phyloP scores from a whole-genome alignment of 1,140 invertebrate species.

The Ridgeia piscesae region DNA sequence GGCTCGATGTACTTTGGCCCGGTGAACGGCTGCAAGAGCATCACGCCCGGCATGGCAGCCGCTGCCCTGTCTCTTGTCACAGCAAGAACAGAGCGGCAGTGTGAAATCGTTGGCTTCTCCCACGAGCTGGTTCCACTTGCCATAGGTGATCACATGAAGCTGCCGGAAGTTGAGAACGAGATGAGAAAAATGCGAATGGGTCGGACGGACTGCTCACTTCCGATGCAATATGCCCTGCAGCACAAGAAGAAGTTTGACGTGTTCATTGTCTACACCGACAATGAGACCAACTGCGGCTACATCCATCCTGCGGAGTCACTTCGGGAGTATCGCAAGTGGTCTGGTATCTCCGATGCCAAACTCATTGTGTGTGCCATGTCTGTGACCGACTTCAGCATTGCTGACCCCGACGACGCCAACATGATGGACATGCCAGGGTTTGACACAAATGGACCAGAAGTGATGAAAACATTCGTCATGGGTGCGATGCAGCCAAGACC shows the following conservation, averaged over 20 bases:
- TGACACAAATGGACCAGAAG: conserved; percentile 63
- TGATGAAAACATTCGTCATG: conserved; percentile 55
- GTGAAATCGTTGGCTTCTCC: conserved; percentile 45
- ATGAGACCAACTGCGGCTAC: conserved; percentile 42
- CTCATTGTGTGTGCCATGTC: conserved; percentile 64
- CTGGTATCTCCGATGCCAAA: conserved; percentile 43
- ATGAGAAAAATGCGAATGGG: neutral
- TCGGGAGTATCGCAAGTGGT: conserved; percentile 38
- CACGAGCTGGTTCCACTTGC: conserved; percentile 6
- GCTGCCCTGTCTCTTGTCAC: conserved; percentile 53
- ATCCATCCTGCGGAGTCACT: conserved; percentile 43
- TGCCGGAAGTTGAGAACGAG: conserved; percentile 25
- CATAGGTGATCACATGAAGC: conserved; percentile 24
- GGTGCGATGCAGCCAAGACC: conserved; percentile 25
- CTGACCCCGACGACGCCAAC: conserved; percentile 60
- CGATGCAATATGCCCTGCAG: conserved; percentile 65
- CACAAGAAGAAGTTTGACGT: conserved; percentile 57
- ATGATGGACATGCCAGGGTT: conserved; percentile 70
- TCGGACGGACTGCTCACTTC: conserved; percentile 56
- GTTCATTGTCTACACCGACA: conserved; percentile 51
- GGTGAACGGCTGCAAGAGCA: conserved; percentile 57
- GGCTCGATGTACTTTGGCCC: conserved; percentile 55
- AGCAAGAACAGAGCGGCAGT: conserved; percentile 37
- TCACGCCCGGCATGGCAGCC: conserved; percentile 61
- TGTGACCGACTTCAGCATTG: conserved; percentile 56